Percentiles rank a stretch among this genome's conserved stretches.
These are phyloP conservation scores for Ispidina picta DNA, from an alignment of 2,797 vertebrate genomes.

Conservation along the genomic window DNA sequence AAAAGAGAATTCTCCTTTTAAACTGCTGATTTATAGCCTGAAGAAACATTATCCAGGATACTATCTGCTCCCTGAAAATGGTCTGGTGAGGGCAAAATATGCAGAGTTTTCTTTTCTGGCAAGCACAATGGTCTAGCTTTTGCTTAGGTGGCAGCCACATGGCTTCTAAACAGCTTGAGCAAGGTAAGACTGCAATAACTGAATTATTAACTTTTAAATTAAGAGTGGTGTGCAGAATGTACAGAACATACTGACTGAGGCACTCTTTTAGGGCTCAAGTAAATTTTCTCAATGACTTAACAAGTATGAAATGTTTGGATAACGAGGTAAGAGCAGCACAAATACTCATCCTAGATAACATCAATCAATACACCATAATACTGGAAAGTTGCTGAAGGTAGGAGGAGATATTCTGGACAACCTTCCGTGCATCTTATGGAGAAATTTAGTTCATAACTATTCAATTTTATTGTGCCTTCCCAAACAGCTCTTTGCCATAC, in stretches of 20 bases:
- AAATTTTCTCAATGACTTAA: background rate
- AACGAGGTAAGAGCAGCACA: background rate
- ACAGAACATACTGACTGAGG: background rate
- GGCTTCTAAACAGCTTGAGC: background rate
- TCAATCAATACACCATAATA: background rate
- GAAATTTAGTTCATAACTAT: background rate
- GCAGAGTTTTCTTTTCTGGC: background rate
- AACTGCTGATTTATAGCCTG: slow-evolving; percentile 1
- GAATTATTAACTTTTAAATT: background rate
- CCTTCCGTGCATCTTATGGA: background rate
- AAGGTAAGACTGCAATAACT: background rate
- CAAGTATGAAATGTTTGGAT: background rate
- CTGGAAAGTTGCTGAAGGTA: background rate
- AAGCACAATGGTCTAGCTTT: background rate
- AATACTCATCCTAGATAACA: background rate
- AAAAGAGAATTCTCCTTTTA: slow-evolving; percentile 19
- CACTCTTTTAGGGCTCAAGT: background rate
- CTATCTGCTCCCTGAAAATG: background rate
- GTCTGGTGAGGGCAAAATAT: background rate
- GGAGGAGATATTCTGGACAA: background rate
- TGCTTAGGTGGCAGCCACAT: background rate
- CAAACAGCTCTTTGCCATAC: background rate
- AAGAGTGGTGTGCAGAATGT: background rate
- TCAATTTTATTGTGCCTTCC: background rate
- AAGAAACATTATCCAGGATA: slow-evolving; percentile 1